A percentile compares a stretch with the other conserved stretches of the same genome.
These are phyloP conservation scores for Lathamus discolor DNA, from an alignment of 2,113 vertebrate species.

Conservation along the genomic window DNA sequence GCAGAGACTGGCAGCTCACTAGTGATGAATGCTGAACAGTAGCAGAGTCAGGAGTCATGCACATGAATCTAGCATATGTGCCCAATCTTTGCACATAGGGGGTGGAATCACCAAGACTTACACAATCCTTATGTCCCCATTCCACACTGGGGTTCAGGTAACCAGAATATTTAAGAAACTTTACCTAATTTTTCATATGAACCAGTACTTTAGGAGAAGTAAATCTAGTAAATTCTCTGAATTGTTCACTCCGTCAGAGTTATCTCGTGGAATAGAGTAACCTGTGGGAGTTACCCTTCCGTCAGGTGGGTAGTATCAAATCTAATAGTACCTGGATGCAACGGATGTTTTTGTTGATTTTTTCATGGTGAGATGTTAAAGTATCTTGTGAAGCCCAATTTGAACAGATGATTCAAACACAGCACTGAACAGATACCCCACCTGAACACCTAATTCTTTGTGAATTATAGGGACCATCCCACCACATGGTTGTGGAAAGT, in stretches of 20 bases:
- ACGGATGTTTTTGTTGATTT: background rate
- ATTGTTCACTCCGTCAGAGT: background rate
- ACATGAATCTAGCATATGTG: background rate
- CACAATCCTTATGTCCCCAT: background rate
- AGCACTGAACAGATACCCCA: background rate
- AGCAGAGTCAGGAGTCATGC: background rate
- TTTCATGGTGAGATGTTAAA: background rate
- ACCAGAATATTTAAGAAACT: background rate
- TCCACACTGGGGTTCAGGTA: background rate
- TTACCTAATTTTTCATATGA: background rate
- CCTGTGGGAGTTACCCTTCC: background rate
- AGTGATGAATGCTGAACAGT: background rate
- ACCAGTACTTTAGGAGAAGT: background rate
- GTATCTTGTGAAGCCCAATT: background rate
- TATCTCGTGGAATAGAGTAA: background rate
- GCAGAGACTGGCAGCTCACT: background rate
- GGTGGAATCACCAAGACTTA: background rate
- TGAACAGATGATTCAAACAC: background rate
- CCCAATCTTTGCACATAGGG: background rate
- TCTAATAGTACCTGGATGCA: background rate
- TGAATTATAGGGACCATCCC: background rate
- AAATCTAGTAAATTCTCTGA: background rate
- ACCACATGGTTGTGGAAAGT: background rate
- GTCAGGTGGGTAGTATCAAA: background rate
- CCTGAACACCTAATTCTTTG: background rate